Conservation (phyloP, 2,888 invertebrate species). For the Cremastinae sp. region DNA sequence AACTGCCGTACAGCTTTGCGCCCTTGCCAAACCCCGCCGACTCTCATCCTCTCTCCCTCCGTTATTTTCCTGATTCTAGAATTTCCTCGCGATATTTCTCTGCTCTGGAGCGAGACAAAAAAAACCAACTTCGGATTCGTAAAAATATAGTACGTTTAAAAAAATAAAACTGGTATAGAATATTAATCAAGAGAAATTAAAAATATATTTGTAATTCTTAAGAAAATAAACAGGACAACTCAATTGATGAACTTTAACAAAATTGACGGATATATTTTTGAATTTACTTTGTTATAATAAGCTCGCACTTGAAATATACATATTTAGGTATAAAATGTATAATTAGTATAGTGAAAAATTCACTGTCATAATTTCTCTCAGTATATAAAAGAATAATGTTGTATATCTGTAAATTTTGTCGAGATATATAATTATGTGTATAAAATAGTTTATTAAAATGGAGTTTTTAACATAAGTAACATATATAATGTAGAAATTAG, state of each 20-base stretch:
- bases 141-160: no score
- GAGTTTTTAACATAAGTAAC: no score
- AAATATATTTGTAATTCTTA: not conserved
- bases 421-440: no score
- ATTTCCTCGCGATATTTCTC: conserved; percentile 60
- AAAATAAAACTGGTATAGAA: conserved; percentile 50
- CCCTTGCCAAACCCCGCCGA: conserved; percentile 46
- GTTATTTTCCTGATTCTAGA: conserved; percentile 63
- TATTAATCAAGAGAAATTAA: conserved; percentile 49
- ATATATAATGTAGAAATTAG: no score
- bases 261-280: not conserved
- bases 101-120: not conserved
- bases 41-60: conserved; percentile 32
- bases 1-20: conserved; percentile 59
- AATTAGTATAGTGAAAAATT: no score
- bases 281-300: no score
- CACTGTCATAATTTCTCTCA: no score
- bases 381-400: no score
- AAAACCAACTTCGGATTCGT: not conserved
- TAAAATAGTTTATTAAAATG: no score
- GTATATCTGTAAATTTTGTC: no score
- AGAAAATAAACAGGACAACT: not conserved
- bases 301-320: no score
- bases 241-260: not conserved
- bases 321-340: no score